Evolutionary conservation across 2,888 invertebrate genomes (phyloP).

Genomic region (Agrotis clavis): DNA sequence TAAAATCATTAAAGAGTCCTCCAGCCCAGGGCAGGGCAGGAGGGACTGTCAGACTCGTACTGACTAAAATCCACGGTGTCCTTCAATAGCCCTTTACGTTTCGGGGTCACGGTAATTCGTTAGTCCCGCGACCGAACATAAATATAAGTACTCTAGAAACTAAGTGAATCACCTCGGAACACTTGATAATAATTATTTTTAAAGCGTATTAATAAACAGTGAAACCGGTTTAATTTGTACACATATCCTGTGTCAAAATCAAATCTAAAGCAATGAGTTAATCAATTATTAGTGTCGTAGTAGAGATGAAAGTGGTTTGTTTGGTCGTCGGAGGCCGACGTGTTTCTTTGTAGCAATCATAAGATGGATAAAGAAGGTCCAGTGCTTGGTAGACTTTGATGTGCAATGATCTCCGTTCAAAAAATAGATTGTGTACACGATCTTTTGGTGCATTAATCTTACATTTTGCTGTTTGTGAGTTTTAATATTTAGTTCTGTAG

Average conservation of each 20-base stretch:
- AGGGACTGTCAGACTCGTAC: too few relatives aligned
- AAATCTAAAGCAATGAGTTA: conserved; percentile 41
- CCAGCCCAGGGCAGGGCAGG: too few relatives aligned
- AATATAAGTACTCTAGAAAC: background rate
- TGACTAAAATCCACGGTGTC: too few relatives aligned
- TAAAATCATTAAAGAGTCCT: too few relatives aligned
- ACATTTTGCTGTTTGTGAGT: too few relatives aligned
- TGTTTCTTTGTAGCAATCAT: conserved; percentile 41
- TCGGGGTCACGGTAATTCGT: too few relatives aligned
- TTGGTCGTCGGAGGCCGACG: conserved; percentile 60
- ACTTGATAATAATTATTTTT: conserved; percentile 15
- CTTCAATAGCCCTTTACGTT: too few relatives aligned
- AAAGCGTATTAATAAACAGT: conserved; percentile 30
- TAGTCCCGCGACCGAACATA: too few relatives aligned
- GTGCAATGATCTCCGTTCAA: background rate
- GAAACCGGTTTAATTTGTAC: conserved; percentile 40
- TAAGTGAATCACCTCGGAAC: conserved; percentile 33
- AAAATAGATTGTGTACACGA: background rate
- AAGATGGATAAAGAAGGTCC: conserved; percentile 19
- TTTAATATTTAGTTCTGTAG: too few relatives aligned
- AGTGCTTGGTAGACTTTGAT: background rate
- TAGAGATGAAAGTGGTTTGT: conserved; percentile 65
- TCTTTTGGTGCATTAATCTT: background rate
- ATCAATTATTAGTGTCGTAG: conserved; percentile 54
- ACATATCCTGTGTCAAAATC: conserved; percentile 53